phyloP scores from a whole-genome alignment of 2,113 vertebrate genomes.

The Rhinoptilus africanus region DNA sequence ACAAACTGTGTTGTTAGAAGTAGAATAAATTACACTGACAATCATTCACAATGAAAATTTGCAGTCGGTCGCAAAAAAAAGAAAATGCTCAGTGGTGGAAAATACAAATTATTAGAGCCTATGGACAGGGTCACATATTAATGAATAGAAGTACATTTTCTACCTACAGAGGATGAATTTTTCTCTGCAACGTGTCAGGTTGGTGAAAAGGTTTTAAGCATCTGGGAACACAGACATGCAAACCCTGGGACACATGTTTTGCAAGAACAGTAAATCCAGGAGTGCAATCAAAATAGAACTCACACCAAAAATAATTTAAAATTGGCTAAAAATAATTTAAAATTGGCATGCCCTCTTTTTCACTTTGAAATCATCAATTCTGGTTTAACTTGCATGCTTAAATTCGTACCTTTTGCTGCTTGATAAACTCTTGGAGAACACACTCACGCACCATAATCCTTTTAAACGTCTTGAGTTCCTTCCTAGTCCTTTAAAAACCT shows the following conservation, averaged over 20 bases:
- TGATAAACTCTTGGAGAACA: not conserved
- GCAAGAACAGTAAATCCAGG: not conserved
- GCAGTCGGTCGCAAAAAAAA: not conserved
- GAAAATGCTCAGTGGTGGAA: not conserved
- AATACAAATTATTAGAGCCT: not conserved
- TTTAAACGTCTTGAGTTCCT: not conserved
- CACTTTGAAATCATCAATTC: not conserved
- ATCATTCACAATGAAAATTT: not conserved
- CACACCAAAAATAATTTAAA: not conserved
- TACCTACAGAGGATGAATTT: not conserved
- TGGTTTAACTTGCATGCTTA: not conserved
- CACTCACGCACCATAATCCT: accelerated
- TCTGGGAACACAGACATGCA: not conserved
- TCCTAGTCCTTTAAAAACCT: not conserved
- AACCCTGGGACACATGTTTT: not conserved
- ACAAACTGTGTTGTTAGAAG: not conserved
- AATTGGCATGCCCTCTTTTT: not conserved
- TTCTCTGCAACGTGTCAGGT: not conserved
- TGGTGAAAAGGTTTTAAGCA: not conserved
- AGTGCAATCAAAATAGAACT: not conserved
- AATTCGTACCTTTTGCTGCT: not conserved
- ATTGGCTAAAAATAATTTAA: not conserved
- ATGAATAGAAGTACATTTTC: not conserved
- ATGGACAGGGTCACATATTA: not conserved
- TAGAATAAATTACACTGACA: not conserved